Percentiles rank a stretch among this genome's conserved stretches.
Conservation (phyloP, 2,113 vertebrate genomes). For the Albula glossodonta region DNA sequence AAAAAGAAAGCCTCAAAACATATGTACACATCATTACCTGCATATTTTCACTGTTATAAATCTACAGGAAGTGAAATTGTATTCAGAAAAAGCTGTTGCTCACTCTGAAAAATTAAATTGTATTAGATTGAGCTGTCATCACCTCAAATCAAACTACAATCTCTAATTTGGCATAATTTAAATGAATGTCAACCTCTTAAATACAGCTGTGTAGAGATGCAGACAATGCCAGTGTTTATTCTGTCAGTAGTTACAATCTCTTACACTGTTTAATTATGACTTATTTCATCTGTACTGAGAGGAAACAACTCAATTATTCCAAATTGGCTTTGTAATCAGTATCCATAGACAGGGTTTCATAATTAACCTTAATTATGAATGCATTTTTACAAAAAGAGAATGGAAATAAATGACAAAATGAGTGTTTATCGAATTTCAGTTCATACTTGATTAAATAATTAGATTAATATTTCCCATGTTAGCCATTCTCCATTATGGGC, state of each 20-base stretch:
- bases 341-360: conserved; percentile 17
- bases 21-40: not conserved
- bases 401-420: conserved; percentile 27
- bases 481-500: conserved; percentile 16
- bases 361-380: conserved; percentile 38
- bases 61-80: not conserved
- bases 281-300: conserved; percentile 9
- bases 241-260: not conserved
- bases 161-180: not conserved
- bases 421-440: conserved; percentile 36
- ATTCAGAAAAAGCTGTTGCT: not conserved
- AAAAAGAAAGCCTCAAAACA: not conserved
- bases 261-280: conserved; percentile 18
- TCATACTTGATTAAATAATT: conserved; percentile 36
- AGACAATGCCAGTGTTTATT: not conserved
- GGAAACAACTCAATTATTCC: conserved; percentile 15
- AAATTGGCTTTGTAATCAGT: conserved; percentile 16
- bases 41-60: too few relatives aligned
- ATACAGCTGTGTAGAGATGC: not conserved
- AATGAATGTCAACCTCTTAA: not conserved
- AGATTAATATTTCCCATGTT: conserved; percentile 28
- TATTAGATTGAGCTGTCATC: not conserved
- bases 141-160: not conserved
- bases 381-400: conserved; percentile 32
- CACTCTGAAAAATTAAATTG: not conserved